phyloP scores from a whole-genome alignment of 2,888 invertebrate genomes.

The Phengaris arion region DNA sequence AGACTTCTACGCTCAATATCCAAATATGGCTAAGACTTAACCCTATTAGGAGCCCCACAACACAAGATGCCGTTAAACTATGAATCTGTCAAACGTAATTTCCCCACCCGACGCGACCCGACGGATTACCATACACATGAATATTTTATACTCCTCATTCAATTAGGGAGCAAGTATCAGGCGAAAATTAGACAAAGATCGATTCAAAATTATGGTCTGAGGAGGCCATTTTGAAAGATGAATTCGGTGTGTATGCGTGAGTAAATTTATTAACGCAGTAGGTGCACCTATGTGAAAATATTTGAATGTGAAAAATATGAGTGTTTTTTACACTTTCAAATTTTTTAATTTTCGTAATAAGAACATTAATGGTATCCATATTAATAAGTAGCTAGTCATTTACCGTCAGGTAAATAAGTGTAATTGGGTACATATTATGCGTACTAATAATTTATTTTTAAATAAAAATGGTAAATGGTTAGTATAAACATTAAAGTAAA shows the following conservation, averaged over 20 bases:
- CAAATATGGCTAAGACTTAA: background rate
- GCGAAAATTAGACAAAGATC: slow-evolving; percentile 18
- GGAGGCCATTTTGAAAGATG: slow-evolving; percentile 6
- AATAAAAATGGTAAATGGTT: no score
- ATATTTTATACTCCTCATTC: slow-evolving; percentile 75
- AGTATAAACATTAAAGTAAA: no score
- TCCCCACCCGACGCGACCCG: slow-evolving; percentile 39
- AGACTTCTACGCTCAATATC: background rate
- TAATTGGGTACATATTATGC: no score
- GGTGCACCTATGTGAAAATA: no score
- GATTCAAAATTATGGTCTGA: slow-evolving; percentile 8
- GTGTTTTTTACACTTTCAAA: no score
- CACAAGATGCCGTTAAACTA: slow-evolving; percentile 46
- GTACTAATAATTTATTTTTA: no score
- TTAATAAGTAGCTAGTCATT: no score
- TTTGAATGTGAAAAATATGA: no score
- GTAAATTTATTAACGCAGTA: background rate
- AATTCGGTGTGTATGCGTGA: background rate
- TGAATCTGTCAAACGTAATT: slow-evolving; percentile 40
- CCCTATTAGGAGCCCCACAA: slow-evolving; percentile 13
- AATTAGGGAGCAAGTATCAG: slow-evolving; percentile 53
- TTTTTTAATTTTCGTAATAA: no score
- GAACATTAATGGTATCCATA: no score
- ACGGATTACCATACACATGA: slow-evolving; percentile 75
- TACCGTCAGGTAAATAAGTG: no score